A percentile compares a stretch with the other conserved stretches of the same genome.
phyloP scores from a whole-genome alignment of 2,797 vertebrate genomes.

The Gorsachius magnificus region DNA sequence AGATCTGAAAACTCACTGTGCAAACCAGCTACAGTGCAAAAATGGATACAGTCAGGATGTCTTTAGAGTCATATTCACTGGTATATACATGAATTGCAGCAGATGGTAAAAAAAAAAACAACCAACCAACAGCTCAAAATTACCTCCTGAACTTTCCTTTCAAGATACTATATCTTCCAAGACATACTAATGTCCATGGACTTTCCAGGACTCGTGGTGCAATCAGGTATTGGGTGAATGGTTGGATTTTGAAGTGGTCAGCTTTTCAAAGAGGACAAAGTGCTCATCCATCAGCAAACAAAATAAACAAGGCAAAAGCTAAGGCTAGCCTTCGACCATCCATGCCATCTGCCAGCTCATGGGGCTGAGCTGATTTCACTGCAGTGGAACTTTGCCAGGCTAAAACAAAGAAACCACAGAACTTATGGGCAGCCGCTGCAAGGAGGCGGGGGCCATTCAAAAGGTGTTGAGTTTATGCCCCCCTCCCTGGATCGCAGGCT shows the following conservation, averaged over 20 bases:
- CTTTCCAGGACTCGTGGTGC: not conserved
- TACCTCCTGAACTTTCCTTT: not conserved
- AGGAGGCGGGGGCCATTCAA: not conserved
- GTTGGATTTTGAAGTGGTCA: not conserved
- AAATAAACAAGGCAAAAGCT: not conserved
- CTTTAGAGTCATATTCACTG: not conserved
- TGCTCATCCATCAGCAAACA: conserved; percentile 12
- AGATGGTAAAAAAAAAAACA: too few relatives aligned
- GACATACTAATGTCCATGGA: not conserved
- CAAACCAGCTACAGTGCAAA: not conserved
- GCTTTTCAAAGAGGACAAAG: conserved; percentile 18
- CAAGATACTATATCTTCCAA: not conserved
- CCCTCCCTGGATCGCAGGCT: not conserved
- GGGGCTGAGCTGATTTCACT: not conserved
- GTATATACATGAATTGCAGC: not conserved
- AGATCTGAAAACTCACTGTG: not conserved
- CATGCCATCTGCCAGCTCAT: not conserved
- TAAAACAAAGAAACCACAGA: not conserved
- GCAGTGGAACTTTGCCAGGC: not conserved
- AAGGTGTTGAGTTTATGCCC: not conserved
- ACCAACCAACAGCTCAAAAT: not conserved
- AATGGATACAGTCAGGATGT: not conserved
- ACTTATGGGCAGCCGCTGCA: not conserved
- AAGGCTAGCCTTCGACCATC: not conserved
- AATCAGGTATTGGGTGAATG: not conserved